Evolutionary conservation across 2,113 vertebrate species (phyloP).

Genomic region (Dipodomys spectabilis): DNA sequence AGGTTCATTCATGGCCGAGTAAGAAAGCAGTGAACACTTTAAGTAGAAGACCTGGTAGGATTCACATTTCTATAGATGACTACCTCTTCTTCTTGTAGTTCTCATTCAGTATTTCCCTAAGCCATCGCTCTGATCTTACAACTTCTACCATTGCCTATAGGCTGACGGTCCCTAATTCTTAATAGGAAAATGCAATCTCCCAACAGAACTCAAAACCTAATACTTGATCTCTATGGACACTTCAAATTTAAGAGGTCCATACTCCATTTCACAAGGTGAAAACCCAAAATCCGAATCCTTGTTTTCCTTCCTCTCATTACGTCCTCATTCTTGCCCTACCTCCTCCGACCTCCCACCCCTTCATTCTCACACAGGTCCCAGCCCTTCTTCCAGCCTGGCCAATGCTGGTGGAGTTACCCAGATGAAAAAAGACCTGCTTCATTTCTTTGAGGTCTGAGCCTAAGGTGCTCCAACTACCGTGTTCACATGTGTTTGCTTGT

Average conservation of each 20-base stretch:
- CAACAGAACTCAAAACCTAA: not conserved
- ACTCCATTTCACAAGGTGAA: not conserved
- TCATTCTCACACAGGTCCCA: not conserved
- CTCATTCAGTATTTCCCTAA: constrained; percentile 7
- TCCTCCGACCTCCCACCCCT: not conserved
- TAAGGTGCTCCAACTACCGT: not conserved
- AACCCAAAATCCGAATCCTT: not conserved
- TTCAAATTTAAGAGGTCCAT: constrained; percentile 5
- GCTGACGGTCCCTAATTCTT: constrained; percentile 6
- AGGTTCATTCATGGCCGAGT: constrained; percentile 58
- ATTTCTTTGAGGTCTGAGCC: not conserved
- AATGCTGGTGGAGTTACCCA: not conserved
- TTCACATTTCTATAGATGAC: constrained; percentile 45
- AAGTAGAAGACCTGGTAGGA: constrained; percentile 19
- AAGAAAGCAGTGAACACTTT: constrained; percentile 61
- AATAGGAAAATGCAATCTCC: not conserved
- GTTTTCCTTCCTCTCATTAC: not conserved
- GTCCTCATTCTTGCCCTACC: not conserved
- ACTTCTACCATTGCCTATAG: not conserved
- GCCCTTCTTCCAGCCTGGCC: not conserved
- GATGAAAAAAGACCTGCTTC: too few relatives aligned
- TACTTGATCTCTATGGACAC: not conserved
- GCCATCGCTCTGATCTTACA: not conserved
- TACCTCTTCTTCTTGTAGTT: constrained; percentile 49
- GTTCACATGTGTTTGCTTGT: not conserved